Evolutionary conservation across 2,113 vertebrate species (phyloP).

Genomic region (Toxostoma redivivum): DNA sequence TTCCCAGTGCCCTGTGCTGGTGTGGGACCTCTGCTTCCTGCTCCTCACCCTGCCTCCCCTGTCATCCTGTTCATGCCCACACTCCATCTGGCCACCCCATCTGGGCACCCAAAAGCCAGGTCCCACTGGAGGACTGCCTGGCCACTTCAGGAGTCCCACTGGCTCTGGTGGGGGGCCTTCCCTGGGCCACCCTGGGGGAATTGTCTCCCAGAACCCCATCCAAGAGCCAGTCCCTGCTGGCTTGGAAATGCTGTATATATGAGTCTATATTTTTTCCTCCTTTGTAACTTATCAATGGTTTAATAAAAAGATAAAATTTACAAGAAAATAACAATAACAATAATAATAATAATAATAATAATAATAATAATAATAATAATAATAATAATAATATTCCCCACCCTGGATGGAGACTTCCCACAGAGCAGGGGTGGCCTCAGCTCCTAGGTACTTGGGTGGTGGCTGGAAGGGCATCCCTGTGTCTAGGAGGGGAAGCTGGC

Average conservation of each 20-base stretch:
- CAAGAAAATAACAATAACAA: neutral
- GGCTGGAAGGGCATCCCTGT: neutral
- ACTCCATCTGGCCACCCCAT: neutral
- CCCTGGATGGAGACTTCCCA: neutral
- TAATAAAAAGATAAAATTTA: conserved; percentile 70
- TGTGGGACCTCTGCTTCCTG: neutral
- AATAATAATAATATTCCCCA: neutral
- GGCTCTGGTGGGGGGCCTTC: neutral
- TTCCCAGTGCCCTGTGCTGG: neutral
- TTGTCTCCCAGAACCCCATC: neutral
- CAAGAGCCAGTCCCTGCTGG: conserved; percentile 13
- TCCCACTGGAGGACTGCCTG: neutral
- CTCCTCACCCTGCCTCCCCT: neutral
- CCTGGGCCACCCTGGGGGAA: neutral
- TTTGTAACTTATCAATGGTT: conserved; percentile 72
- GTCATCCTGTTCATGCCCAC: neutral
- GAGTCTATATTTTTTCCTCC: conserved; percentile 70
- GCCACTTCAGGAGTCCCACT: neutral
- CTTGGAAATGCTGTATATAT: conserved; percentile 64
- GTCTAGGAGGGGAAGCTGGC: neutral
- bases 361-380: neutral
- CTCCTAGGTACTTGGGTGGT: neutral
- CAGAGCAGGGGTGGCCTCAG: neutral
- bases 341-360: neutral
- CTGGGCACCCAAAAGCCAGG: neutral